phyloP scores from a whole-genome alignment of 1,140 invertebrate species.

The Diorhabda sublineata region DNA sequence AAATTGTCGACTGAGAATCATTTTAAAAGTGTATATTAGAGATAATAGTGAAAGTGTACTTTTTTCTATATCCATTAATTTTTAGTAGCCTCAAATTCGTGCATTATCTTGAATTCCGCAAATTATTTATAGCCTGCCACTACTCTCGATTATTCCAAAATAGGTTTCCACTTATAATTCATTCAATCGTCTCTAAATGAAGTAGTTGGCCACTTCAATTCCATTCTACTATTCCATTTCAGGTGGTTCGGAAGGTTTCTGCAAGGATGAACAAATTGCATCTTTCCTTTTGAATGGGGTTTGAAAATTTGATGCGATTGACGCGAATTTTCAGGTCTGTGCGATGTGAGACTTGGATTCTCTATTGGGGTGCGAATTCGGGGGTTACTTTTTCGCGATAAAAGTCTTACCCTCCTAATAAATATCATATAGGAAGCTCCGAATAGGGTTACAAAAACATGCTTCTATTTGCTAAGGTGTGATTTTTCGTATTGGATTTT shows the following conservation, averaged over 20 bases:
- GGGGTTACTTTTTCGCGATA: background rate
- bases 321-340: conserved; percentile 9
- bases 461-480: background rate
- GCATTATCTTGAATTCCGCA: too few relatives aligned
- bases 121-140: too few relatives aligned
- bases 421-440: background rate
- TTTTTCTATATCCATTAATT: too few relatives aligned
- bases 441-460: background rate
- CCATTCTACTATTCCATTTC: conserved; percentile 7
- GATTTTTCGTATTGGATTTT: conserved; percentile 3
- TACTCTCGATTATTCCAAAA: too few relatives aligned
- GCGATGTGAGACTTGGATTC: background rate
- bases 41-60: too few relatives aligned
- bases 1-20: too few relatives aligned
- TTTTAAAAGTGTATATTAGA: too few relatives aligned
- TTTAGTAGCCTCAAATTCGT: too few relatives aligned
- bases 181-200: background rate
- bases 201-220: background rate
- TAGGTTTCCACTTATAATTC: too few relatives aligned
- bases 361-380: background rate
- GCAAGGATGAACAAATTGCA: conserved; percentile 16
- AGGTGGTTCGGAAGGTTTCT: background rate
- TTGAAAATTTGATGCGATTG: conserved; percentile 16
- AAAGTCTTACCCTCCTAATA: background rate
- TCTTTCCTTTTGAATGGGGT: conserved; percentile 11